Base-by-base conservation (phyloP, 2,797 vertebrate species). In the Xenops minutus region DNA sequence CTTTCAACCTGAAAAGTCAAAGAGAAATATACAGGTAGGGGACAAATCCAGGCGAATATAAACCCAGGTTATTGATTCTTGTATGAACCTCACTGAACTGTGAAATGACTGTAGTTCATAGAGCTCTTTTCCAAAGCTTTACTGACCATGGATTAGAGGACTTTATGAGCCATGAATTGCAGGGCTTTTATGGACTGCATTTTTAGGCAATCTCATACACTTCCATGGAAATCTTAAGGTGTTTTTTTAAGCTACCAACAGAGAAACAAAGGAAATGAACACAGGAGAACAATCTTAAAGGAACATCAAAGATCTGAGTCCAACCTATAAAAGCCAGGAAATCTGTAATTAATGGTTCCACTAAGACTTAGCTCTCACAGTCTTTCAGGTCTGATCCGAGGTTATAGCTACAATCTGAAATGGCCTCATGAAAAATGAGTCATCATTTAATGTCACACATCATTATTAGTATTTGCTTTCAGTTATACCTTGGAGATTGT, bases 221-320 rank as follows among this genome's bases (percentile, higher is more conserved):
- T 89, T 85, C 88, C 88, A 77, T 95, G 85, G 90, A 95, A 96
- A 91, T 96, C 74, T 94, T 44, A 27, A 64, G 94, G 88, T 95
- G 71, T 96, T 96, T 97, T 96, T 95, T 93, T 92, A 96, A 96
- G 96, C 96, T 96, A 96, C 96, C 94, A 96, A 89, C 90, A 93
- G 44, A 93, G 96, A 95, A 97, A 96, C 95, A 95, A 96, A 95
- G 95, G 94, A 96, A 97, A 96, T 96, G 92, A 96, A 94, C 92
- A 80, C 68, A 85, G 81, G 75, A 96, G 96, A 97, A 89, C 93
- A 95, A 94, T 92, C 89, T 91, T 96, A 94, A 90, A 94, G 95
- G 83, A 91, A 95, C 95, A 96, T 96, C 96, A 96, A 95, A 97
- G 90, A 81, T 95, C 83, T 92, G 85, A 93, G 63, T 96, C 58